Conservation (phyloP, 2,888 invertebrate genomes). For the Drosophila multiciliata region DNA sequence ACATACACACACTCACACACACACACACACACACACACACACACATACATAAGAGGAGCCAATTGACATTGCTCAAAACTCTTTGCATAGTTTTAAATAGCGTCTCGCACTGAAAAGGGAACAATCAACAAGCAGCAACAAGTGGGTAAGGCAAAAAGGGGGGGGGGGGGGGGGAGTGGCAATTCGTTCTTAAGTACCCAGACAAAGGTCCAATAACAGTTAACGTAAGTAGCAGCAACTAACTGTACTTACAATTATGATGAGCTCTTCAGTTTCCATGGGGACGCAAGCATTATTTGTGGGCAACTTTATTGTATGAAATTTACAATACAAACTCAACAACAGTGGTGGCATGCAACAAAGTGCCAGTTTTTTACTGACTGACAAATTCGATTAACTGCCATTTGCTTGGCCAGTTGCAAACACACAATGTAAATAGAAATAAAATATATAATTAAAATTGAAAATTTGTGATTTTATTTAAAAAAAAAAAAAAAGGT, state of each 20-base stretch:
- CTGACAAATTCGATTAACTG: conserved; percentile 5
- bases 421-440: background rate
- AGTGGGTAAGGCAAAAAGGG: too few relatives aligned
- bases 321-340: background rate
- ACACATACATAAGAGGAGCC: conserved; percentile 46
- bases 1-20: background rate
- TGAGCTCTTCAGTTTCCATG: background rate
- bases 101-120: conserved; percentile 7
- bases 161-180: too few relatives aligned
- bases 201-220: conserved; percentile 44
- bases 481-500: too few relatives aligned
- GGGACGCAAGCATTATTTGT: background rate
- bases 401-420: background rate
- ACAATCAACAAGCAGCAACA: background rate
- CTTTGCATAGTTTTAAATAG: conserved; percentile 49
- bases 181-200: conserved; percentile 21
- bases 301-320: background rate
- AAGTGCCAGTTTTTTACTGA: background rate
- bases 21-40: background rate
- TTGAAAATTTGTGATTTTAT: too few relatives aligned
- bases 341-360: background rate
- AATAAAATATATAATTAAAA: conserved; percentile 1
- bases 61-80: conserved; percentile 45
- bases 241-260: conserved; percentile 21
- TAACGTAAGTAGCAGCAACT: conserved; percentile 39